Base-by-base conservation (phyloP, 2,888 invertebrate species). In the Eupithecia pulchellata region DNA sequence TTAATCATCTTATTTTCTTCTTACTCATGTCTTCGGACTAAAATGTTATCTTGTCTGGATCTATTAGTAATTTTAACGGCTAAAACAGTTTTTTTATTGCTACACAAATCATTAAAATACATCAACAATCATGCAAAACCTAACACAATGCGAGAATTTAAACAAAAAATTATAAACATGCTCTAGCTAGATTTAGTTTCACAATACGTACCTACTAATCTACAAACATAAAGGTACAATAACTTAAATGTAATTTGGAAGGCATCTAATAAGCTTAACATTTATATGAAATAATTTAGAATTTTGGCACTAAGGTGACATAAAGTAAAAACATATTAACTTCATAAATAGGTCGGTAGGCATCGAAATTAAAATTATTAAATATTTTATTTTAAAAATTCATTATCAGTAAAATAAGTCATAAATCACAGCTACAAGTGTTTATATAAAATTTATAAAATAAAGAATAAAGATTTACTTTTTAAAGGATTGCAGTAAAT, bases 341-440 rank as follows among this genome's bases (percentile, higher is more conserved):
- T 13, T 13, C 13, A 25, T 52, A 52, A 52, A 1, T 42, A 42
- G 42, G 47, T 47, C n/a, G 47, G 11, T 20, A 47, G 29, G 60
- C n/a, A 9, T 60, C 17, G 20, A 36, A 11, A 34, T 20, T 1
- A 36, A n/a, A n/a, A 27, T 11, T 27, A 34, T 13, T 36, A 5
- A 25, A 36, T 14, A 17, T 27, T 8, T 61, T 9, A 55, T 9
- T 55, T 6, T 11, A 25, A 34, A 60, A 29, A 32, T 17, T 52
- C 14, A 62, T 20, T 60, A 20, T 20, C 17, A 58, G 3, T 42
- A 57, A 66, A 55, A 27, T 36, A 65, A 65, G 20, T 39, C 39
- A 20, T 58, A 66, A 57, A 66, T 66, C 66, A 66, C 66, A 66
- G 72, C 70, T 69, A 79, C 69, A 36, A 34, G n/a, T n/a, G n/a